These are phyloP conservation scores for Diglossa cyanea DNA, from an alignment of 2,797 vertebrate species.

Conservation along the genomic window DNA sequence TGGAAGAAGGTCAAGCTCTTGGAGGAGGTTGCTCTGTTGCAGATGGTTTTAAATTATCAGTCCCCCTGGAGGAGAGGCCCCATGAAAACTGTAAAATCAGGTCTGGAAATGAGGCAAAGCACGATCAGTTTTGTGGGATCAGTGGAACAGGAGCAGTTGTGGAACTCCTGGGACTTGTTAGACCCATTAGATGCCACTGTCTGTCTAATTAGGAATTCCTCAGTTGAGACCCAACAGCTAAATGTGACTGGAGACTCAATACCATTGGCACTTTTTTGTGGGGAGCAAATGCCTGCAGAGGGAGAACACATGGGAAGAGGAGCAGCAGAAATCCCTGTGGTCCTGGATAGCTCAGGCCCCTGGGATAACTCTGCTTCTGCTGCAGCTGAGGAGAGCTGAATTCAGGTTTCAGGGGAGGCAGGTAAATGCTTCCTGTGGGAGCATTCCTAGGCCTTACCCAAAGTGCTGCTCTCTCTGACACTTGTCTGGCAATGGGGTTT, in stretches of 20 bases:
- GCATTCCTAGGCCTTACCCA: background rate
- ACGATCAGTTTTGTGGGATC: fast-evolving
- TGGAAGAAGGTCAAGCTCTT: constrained; percentile 28
- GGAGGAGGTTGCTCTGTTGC: constrained; percentile 3
- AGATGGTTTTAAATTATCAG: constrained; percentile 19
- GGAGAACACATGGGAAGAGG: fast-evolving
- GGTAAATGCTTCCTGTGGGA: background rate
- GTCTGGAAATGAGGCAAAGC: background rate
- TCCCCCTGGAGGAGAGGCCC: background rate
- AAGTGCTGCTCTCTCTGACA: background rate
- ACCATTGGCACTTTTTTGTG: background rate
- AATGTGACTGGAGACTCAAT: background rate
- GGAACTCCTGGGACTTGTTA: background rate
- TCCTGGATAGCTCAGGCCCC: background rate
- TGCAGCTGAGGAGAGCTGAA: background rate
- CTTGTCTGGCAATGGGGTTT: background rate
- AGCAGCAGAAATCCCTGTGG: background rate
- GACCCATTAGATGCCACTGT: background rate
- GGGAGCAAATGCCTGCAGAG: background rate
- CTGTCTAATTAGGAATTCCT: background rate
- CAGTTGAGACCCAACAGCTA: background rate
- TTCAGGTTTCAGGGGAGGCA: background rate
- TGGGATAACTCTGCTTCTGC: background rate
- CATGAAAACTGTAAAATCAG: background rate
- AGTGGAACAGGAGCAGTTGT: background rate